Evolutionary conservation across 2,888 invertebrate genomes (phyloP), one percentile per base, ranked within the genome.

Genomic region (Callinectes sapidus): DNA sequence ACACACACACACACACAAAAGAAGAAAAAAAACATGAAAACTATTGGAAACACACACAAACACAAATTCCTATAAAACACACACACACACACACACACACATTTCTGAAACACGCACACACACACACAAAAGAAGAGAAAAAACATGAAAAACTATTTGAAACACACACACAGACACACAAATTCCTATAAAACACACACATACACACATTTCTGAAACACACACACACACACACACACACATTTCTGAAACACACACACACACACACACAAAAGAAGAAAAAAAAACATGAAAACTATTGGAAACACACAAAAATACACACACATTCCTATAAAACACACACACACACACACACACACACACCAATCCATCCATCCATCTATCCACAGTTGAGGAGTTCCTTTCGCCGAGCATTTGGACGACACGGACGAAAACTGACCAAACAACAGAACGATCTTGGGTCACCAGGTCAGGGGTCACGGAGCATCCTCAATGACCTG

Each of bases 321-420:
- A 71, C 66, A 71, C n/a, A 39, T 39, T 39, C 5, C 39, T 39
- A 5, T n/a, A 39, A 39, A 39, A 39, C 39, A 39, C 39, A 39
- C 39, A 39, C 39, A 39, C 39, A 39, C 5, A 5, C 39, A 39
- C 39, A 3, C 39, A 39, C 39, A 2, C 39, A 39, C 39, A 39
- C 71, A 71, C 81, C 42, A 48, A 87, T 42, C 23, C 87, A 87
- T 48, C 42, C 87, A 87, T 8, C 6, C 71, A 28, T 13, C 23
- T 28, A 71, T 28, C 55, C 55, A 71, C 92, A 93, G 93, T 85
- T 93, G 10, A 90, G 94, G 23, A 94, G 92, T 77, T 94, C 94
- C 0, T 92, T 94, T 55, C 91, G 94, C 8, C 87, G 91, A 66
- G 94, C 94, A 10, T 94, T 94, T 42, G 93, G 94, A 8, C 85